Evolutionary conservation across 37 sponge, comb jelly and placozoan species (phyloP).

Genomic region (Chondrosia reniformis): DNA sequence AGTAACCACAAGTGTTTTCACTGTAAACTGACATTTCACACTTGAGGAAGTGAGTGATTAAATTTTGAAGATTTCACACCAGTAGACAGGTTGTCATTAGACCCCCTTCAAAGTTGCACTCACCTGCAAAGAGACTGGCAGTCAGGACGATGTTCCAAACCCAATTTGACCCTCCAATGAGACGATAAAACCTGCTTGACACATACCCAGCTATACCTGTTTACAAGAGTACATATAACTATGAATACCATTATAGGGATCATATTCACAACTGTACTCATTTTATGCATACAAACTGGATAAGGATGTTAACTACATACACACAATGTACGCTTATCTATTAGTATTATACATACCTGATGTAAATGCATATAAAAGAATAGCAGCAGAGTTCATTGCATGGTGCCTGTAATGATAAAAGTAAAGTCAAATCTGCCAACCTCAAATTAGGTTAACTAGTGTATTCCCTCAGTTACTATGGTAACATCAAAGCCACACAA

Average conservation of each 20-base stretch:
- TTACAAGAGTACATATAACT: not conserved
- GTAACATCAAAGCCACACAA: too few relatives aligned
- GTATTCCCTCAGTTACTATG: too few relatives aligned
- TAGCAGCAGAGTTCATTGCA: constrained; percentile 79
- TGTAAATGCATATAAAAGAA: constrained; percentile 89
- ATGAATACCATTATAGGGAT: not conserved
- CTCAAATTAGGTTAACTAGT: too few relatives aligned
- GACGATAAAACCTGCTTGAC: constrained; percentile 65
- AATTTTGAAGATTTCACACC: too few relatives aligned
- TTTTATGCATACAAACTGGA: not conserved
- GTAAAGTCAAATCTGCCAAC: too few relatives aligned
- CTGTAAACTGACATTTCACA: too few relatives aligned
- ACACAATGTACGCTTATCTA: too few relatives aligned
- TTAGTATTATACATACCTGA: constrained; percentile 49
- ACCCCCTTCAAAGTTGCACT: not conserved
- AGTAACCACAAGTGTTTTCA: too few relatives aligned
- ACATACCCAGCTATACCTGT: constrained; percentile 73
- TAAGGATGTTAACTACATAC: too few relatives aligned
- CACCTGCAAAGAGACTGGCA: constrained; percentile 70
- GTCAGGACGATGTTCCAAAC: constrained; percentile 93
- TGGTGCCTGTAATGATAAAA: constrained; percentile 59
- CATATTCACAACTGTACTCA: not conserved
- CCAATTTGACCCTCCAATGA: constrained; percentile 87
- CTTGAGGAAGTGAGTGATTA: too few relatives aligned
- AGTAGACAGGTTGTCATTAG: too few relatives aligned